Base-by-base conservation (phyloP, 1,140 invertebrate species). In the Mylabris phalerata region DNA sequence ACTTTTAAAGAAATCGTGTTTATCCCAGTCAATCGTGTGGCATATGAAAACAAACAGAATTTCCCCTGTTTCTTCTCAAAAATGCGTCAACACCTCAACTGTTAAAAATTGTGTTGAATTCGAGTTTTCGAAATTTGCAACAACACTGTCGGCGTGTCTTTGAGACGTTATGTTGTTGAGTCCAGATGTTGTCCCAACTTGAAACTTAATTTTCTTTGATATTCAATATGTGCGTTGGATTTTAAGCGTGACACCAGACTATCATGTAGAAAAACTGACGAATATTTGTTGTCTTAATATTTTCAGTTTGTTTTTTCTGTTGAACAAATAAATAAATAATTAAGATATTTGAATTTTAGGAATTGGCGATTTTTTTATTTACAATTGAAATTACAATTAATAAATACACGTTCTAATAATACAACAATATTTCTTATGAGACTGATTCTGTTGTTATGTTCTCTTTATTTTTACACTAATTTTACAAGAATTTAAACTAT, bases 401-500 rank as follows among this genome's bases (percentile, higher is more conserved):
- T 60, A 60, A 60, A 60, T 60, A 60, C 59, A 60, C 13, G 11
- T 60, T 60, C 48, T 60, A 56, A 50, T 32, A 32, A 54, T 59
- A 59, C 57, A 59, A 55, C 41, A 52, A 55, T 55, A 7, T 32
- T 19, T 32, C 32, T 32, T 32, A 7, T 32, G 32, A 32, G 32
- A 32, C 32, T 32, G 32, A 32, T 32, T 32, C 32, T 32, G 32
- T 32, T 7, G 32, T 32, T 32, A 32, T 7, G 19, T 19, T 19
- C 19, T 19, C 19, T 10, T 41, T 41, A 54, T 54, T 54, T 54
- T 13, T 54, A 54, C 51, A 54, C 51, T 54, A 54, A 54, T 54
- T 54, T 46, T 54, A 54, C 51, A 54, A 27, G 32, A 32, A 32
- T 32, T 32, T 7, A 32, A 32, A 32, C 4, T 32, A 32, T 45